Evolutionary conservation across 2,113 vertebrate genomes (phyloP).

Genomic region (Felis chaus): DNA sequence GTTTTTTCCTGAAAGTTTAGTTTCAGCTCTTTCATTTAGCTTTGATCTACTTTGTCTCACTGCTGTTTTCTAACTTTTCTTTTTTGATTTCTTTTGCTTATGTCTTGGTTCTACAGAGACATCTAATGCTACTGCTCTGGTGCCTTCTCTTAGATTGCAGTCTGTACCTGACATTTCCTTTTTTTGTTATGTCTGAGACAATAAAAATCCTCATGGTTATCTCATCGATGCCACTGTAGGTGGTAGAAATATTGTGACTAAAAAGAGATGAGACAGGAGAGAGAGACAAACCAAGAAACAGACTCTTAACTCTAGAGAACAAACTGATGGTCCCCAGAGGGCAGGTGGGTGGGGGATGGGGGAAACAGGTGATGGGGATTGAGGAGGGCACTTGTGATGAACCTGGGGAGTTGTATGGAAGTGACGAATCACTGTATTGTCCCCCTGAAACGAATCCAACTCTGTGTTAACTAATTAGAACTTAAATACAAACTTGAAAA

Average conservation of each 20-base stretch:
- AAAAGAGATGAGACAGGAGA: not conserved
- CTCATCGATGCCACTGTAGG: not conserved
- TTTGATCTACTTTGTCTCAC: not conserved
- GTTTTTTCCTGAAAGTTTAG: not conserved
- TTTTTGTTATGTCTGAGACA: slow-evolving; percentile 16
- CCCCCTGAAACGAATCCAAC: not conserved
- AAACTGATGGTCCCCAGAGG: not conserved
- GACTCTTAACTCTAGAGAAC: not conserved
- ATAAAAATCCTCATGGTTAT: not conserved
- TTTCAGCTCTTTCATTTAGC: not conserved
- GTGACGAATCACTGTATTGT: not conserved
- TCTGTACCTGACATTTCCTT: not conserved
- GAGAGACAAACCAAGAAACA: not conserved
- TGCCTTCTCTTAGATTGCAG: not conserved
- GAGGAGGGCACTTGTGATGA: not conserved
- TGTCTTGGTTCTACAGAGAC: not conserved
- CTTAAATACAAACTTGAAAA: not conserved
- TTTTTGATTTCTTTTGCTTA: not conserved
- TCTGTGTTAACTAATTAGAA: not conserved
- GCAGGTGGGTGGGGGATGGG: too few relatives aligned
- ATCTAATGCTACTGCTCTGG: not conserved
- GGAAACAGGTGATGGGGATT: not conserved
- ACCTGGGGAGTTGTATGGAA: not conserved
- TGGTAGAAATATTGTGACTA: not conserved
- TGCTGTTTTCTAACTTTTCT: not conserved